Evolutionary conservation across 92 coral and sea anemone species (phyloP), one percentile per base, ranked within the genome.

Genomic region (Isaurus tuberculatus): DNA sequence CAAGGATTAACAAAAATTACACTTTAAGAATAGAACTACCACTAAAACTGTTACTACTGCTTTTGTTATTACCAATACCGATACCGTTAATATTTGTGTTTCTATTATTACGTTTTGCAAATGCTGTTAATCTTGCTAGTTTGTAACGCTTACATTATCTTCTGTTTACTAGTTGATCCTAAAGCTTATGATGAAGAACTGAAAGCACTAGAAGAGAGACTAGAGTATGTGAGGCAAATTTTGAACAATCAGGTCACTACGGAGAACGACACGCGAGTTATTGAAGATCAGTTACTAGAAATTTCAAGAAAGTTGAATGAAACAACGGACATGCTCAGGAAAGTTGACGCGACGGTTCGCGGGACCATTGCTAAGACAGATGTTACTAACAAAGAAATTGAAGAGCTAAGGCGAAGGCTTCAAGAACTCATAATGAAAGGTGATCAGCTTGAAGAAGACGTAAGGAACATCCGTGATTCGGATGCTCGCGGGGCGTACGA

Each of bases 141-240:
- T n/a, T n/a, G n/a, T n/a, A n/a, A n/a, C n/a, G n/a, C n/a, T n/a
- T n/a, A n/a, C n/a, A n/a, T n/a, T 13, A 37, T 8, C 8, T 58
- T 29, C 22, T 13, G 0, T 37, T 20, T 43, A 9, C 23, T 72
- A 66, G 95, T 90, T n/a, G 87, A 86, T 32, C 64, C 86, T 34
- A 86, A 91, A 63, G 91, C 94, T 5, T 96, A 96, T 79, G 91
- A 89, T 31, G 83, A 85, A 13, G 99, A 96, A 20, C 86, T 96
- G 20, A 81, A 79, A 13, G 89, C 66, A 3, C 88, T 96, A 8
- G 98, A 94, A 34, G 98, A 96, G 51, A 90, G 89, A 64, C 85
- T 92, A 0, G 73, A 86, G 46, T 84, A 88, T 34, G 91, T 96
- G 23, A 91, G 84, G 26, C 69, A 75, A 46, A 87, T 96, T 40